Percentiles rank a stretch among this genome's conserved stretches.
phyloP scores from a whole-genome alignment of 2,888 invertebrate species.

The Chrysotoxum bicinctum region DNA sequence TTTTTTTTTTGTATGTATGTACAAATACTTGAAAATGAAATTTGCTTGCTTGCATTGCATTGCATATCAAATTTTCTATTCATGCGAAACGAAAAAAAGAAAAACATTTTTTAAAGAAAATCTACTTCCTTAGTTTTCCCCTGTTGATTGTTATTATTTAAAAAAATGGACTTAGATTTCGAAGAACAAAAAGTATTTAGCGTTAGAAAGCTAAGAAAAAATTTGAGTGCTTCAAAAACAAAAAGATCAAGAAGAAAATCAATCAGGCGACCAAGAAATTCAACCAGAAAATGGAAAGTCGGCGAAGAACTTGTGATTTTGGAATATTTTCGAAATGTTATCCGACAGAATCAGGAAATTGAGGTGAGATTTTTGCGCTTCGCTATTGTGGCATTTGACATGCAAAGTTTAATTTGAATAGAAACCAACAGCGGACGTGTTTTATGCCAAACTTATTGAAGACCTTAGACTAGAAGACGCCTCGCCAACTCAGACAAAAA shows the following conservation, averaged over 20 bases:
- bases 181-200: slow-evolving; percentile 11
- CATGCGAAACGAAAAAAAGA: slow-evolving; percentile 1
- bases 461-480: slow-evolving; percentile 6
- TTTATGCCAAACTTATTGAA: slow-evolving; percentile 4
- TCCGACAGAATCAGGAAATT: slow-evolving; percentile 1
- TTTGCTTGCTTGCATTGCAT: slow-evolving; percentile 3
- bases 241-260: not conserved
- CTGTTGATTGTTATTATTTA: not conserved
- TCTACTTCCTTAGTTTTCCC: not conserved
- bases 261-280: slow-evolving; percentile 3
- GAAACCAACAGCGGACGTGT: slow-evolving; percentile 29
- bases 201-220: not conserved
- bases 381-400: not conserved
- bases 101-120: not conserved
- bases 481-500: not conserved
- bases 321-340: slow-evolving; percentile 25
- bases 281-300: slow-evolving; percentile 16
- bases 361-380: not conserved
- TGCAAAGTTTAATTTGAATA: not conserved
- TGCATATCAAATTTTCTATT: slow-evolving; percentile 2
- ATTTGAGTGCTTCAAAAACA: not conserved
- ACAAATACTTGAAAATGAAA: not conserved
- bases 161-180: slow-evolving; percentile 4
- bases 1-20: not conserved
- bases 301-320: slow-evolving; percentile 22